phyloP scores from a whole-genome alignment of 2,113 vertebrate species.

The Lutjanus erythropterus region DNA sequence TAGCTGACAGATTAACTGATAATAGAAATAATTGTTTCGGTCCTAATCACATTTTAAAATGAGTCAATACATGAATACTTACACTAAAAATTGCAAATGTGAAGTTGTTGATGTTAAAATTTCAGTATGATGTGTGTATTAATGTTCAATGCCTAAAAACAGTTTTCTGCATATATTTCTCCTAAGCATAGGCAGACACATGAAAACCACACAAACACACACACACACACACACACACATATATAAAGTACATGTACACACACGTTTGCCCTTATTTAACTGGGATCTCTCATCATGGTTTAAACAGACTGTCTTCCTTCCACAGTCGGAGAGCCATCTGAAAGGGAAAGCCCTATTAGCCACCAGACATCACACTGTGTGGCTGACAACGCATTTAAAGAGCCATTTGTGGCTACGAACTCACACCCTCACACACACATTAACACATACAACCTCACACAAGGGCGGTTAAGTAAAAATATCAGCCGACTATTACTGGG shows the following conservation, averaged over 20 bases:
- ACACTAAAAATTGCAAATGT: too few relatives aligned
- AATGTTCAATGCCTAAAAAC: too few relatives aligned
- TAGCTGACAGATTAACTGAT: too few relatives aligned
- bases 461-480: conserved; percentile 26
- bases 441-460: conserved; percentile 9
- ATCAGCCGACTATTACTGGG: neutral
- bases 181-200: too few relatives aligned
- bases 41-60: too few relatives aligned
- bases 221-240: neutral
- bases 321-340: conserved; percentile 42
- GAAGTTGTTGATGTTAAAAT: too few relatives aligned
- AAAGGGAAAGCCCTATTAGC: conserved; percentile 42
- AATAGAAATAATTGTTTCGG: too few relatives aligned
- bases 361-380: conserved; percentile 32
- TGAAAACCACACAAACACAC: too few relatives aligned
- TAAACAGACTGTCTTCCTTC: conserved; percentile 23
- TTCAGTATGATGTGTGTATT: too few relatives aligned
- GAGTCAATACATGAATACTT: too few relatives aligned
- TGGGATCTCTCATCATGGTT: neutral
- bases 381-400: conserved; percentile 46
- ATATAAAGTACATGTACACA: neutral
- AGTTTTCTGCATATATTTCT: too few relatives aligned
- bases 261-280: neutral
- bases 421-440: neutral
- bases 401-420: conserved; percentile 12